phyloP scores from a whole-genome alignment of 2,888 invertebrate genomes.

The Pegoplata infirma region DNA sequence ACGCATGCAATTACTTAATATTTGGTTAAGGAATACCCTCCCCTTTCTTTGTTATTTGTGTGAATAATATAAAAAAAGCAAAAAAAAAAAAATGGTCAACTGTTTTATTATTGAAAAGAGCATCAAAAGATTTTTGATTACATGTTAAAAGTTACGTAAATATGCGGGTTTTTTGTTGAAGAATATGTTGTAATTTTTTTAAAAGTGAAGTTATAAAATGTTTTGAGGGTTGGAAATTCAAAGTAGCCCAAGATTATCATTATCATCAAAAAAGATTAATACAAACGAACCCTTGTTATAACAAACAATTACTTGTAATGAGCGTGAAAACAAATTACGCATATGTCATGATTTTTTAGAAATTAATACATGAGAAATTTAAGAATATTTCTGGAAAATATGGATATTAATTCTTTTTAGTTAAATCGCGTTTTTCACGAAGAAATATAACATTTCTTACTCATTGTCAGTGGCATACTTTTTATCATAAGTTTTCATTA shows the following conservation, averaged over 20 bases:
- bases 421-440: too few species aligned
- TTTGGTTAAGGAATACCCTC: neutral
- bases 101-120: slow-evolving; percentile 29
- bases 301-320: slow-evolving; percentile 52
- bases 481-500: too few species aligned
- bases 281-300: slow-evolving; percentile 14
- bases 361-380: neutral
- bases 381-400: too few species aligned
- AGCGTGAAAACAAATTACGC: slow-evolving; percentile 51
- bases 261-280: slow-evolving; percentile 36
- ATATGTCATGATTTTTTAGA: slow-evolving; percentile 26
- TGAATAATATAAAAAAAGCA: neutral
- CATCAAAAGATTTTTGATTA: slow-evolving; percentile 35
- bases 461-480: too few species aligned
- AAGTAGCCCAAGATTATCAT: slow-evolving; percentile 31
- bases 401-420: too few species aligned
- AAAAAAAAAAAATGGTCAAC: slow-evolving; percentile 35
- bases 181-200: neutral
- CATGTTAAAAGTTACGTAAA: slow-evolving; percentile 29
- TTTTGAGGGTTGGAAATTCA: slow-evolving; percentile 7
- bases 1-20: slow-evolving; percentile 19
- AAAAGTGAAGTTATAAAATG: neutral
- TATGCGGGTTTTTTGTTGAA: slow-evolving; percentile 41
- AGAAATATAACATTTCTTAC: too few species aligned
- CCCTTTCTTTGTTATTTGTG: slow-evolving; percentile 8